phyloP scores from a whole-genome alignment of 1,140 invertebrate genomes.

The Drosophila nigrodunni region DNA sequence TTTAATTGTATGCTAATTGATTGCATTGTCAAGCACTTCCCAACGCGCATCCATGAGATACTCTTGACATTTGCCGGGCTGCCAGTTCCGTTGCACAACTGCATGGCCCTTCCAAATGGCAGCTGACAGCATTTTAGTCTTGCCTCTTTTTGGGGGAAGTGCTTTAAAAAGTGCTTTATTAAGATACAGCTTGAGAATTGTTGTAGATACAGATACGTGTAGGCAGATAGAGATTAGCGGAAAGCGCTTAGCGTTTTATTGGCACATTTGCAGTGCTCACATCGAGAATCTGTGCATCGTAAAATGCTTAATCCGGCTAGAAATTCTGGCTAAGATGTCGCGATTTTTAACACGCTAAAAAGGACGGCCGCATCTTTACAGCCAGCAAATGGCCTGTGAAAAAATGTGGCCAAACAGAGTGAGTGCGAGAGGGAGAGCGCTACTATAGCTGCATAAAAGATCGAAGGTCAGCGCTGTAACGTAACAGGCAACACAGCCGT shows the following conservation, averaged over 20 bases:
- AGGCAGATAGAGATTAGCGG: constrained; percentile 36
- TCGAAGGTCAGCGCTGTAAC: constrained; percentile 59
- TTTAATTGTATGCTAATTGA: constrained; percentile 84
- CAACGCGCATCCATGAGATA: constrained; percentile 26
- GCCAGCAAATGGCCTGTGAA: constrained; percentile 66
- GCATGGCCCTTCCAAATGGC: constrained; percentile 39
- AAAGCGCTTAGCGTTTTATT: constrained; percentile 81
- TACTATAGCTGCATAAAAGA: constrained; percentile 23
- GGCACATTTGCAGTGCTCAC: constrained; percentile 34
- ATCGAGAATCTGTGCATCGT: constrained; percentile 25
- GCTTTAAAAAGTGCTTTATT: constrained; percentile 32
- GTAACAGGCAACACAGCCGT: constrained; percentile 21
- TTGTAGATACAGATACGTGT: constrained; percentile 17
- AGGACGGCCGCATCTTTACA: constrained; percentile 38
- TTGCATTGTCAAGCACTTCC: constrained; percentile 58
- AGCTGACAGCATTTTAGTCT: neutral
- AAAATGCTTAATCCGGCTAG: constrained; percentile 64
- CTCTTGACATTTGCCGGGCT: constrained; percentile 51
- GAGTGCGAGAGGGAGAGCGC: constrained; percentile 1
- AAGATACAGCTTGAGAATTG: constrained; percentile 9
- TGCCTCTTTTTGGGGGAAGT: neutral
- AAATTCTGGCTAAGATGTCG: constrained; percentile 67
- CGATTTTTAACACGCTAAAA: constrained; percentile 74
- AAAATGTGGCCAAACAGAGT: constrained; percentile 22
- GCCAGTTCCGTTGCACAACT: constrained; percentile 15